Evolutionary conservation across 2,113 vertebrate genomes (phyloP), one percentile per base, ranked within the genome.

Genomic region (Acanthisitta chloris): DNA sequence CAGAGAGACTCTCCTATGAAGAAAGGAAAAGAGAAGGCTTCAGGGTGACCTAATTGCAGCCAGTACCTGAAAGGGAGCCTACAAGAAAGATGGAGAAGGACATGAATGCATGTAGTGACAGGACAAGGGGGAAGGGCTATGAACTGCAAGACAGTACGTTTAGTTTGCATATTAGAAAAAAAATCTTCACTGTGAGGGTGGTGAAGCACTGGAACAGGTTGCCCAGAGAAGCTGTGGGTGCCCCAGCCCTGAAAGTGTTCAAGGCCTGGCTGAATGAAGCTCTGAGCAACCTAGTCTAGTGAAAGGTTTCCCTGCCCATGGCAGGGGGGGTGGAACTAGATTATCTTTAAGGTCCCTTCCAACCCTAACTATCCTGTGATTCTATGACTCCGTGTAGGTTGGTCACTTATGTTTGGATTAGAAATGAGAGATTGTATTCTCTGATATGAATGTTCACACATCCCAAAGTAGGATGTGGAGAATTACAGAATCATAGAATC

Each of bases 361-460:
- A 48, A 38, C 21, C 26, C 34, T 55, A 55, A 43, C 7, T 4
- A 55, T 24, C 62, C 34, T 55, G 5, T 43, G 38, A 36, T 55
- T 70, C 46, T 36, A n/a, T n/a, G 25, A 43, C 43, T 62, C 48
- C 54, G 26, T 64, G 25, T 18, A 86, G 29, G 23, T 20, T 52
- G 8, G 8, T 72, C 57, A 72, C 10, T 82, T 33, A 42, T 1
- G 11, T 34, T 6, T 62, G 12, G 8, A 72, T 52, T 24, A 82
- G 28, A 82, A 85, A 18, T n/a, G 26, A 46, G 15, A 72, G 8
- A 38, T 10, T 67, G 64, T n/a, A n/a, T 8, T 46, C 43, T 14
- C 36, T 1, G 10, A 91, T 51, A 84, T 2, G 3, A 71, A 70
- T 3, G 13, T 4, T 48, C 8, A 28, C 0, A 1, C 4, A 58